These are phyloP conservation scores for Lichenostomus cassidix DNA, from an alignment of 2,113 vertebrate genomes.

Conservation along the genomic window DNA sequence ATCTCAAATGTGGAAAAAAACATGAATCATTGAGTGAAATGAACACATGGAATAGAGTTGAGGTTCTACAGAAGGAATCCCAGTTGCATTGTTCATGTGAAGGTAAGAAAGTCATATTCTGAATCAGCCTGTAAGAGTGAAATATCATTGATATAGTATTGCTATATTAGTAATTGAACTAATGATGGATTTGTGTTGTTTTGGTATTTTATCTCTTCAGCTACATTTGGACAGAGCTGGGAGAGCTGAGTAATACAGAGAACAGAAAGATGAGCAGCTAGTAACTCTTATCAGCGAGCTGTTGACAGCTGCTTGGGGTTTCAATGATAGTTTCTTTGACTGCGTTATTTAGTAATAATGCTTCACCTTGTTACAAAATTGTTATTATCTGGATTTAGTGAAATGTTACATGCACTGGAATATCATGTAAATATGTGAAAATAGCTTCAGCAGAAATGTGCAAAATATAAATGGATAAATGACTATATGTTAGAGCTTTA, in stretches of 20 bases:
- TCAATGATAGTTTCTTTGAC: not conserved
- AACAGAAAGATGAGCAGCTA: not conserved
- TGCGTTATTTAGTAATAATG: not conserved
- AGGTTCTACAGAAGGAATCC: not conserved
- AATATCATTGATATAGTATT: not conserved
- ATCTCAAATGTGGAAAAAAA: not conserved
- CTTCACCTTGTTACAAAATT: not conserved
- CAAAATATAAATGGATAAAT: not conserved
- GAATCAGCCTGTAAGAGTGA: not conserved
- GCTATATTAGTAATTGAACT: not conserved
- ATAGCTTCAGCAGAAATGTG: not conserved
- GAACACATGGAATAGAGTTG: not conserved
- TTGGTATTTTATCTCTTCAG: not conserved
- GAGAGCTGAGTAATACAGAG: not conserved
- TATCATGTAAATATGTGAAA: not conserved
- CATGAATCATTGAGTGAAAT: not conserved
- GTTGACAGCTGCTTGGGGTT: not conserved
- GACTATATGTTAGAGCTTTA: not conserved
- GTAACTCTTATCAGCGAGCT: not conserved
- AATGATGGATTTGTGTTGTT: not conserved
- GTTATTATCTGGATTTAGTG: not conserved
- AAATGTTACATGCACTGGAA: not conserved
- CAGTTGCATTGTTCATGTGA: not conserved
- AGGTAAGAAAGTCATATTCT: not conserved
- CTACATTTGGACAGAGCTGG: not conserved